phyloP scores from a whole-genome alignment of 64 coral and sea anemone species.

The Orbicella faveolata region DNA sequence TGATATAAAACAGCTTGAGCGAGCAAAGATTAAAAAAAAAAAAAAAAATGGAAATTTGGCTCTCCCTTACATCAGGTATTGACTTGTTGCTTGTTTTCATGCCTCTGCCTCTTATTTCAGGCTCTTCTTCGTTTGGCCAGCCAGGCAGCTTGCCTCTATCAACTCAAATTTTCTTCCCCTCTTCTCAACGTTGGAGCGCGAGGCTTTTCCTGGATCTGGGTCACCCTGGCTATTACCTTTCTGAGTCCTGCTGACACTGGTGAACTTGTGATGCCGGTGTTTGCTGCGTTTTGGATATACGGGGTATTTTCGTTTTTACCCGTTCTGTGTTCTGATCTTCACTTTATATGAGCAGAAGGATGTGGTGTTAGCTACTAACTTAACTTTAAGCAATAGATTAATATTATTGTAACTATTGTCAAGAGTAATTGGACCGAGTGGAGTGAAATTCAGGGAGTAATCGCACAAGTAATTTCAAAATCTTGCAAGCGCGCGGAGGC shows the following conservation, averaged over 20 bases:
- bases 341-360: background rate
- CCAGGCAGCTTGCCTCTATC: conserved; percentile 37
- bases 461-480: no score
- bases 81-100: no score
- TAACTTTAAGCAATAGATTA: no score
- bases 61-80: no score
- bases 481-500: no score
- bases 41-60: no score
- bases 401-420: no score
- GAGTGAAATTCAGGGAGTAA: no score
- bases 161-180: conserved; percentile 5
- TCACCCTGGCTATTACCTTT: conserved; percentile 6
- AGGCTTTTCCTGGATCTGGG: conserved; percentile 46
- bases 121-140: conserved; percentile 40
- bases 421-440: no score
- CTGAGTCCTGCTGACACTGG: background rate
- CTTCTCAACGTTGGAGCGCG: conserved; percentile 11
- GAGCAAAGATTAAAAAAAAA: no score
- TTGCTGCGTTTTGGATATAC: conserved; percentile 42
- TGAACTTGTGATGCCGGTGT: conserved; percentile 16
- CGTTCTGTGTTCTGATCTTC: background rate
- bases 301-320: background rate
- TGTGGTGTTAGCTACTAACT: background rate
- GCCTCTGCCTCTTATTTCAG: background rate
- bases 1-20: no score